Conservation (phyloP, 2,113 vertebrate genomes). For the Sialia sialis region DNA sequence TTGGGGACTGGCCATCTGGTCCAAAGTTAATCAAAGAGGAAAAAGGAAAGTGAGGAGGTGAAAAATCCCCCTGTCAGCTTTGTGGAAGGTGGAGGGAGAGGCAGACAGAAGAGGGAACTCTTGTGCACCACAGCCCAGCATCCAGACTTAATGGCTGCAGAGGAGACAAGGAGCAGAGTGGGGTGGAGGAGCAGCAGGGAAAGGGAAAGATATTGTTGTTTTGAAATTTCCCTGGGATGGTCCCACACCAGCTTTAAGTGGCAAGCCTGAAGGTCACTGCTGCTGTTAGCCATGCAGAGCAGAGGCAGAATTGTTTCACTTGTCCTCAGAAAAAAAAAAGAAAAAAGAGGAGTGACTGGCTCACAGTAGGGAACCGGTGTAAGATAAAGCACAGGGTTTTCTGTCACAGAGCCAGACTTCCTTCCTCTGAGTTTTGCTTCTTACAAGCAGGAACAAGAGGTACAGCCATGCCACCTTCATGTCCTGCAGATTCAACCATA, state of each 20-base stretch:
- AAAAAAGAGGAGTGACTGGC: background rate
- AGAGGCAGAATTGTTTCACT: background rate
- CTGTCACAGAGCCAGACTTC: constrained; percentile 49
- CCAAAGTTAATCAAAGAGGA: constrained; percentile 85
- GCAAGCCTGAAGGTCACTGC: constrained; percentile 71
- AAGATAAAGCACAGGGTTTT: constrained; percentile 48
- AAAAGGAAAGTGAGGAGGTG: constrained; percentile 78
- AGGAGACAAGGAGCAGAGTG: fast-evolving
- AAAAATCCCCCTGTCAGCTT: constrained; percentile 70
- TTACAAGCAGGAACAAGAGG: constrained; percentile 36
- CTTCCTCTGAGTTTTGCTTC: constrained; percentile 50
- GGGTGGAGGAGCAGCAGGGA: background rate
- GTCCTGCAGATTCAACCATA: background rate
- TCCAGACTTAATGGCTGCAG: background rate
- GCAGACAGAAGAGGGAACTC: constrained; percentile 3
- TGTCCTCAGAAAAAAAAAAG: constrained; percentile 19
- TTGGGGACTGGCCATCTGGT: constrained; percentile 93
- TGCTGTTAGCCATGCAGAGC: constrained; percentile 48
- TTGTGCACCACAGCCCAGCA: background rate
- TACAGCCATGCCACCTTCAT: background rate
- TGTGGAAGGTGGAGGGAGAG: constrained; percentile 63
- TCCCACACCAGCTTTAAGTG: constrained; percentile 53
- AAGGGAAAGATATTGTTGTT: background rate
- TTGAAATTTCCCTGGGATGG: constrained; percentile 24
- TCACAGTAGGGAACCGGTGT: constrained; percentile 39